These are phyloP conservation scores for Montipora capricornis DNA, from an alignment of 64 coral and sea anemone genomes.

Conservation along the genomic window DNA sequence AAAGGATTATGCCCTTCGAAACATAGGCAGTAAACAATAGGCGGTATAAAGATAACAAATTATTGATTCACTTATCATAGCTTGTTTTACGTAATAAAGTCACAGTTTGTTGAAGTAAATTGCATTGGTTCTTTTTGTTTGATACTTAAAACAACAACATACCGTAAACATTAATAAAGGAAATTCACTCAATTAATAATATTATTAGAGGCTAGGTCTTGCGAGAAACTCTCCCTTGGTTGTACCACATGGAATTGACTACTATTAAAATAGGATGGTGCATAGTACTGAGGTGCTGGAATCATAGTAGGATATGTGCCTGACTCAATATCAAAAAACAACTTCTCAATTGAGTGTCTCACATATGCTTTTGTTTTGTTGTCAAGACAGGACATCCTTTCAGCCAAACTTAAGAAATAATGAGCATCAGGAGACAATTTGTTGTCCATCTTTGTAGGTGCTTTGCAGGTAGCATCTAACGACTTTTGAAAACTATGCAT, in stretches of 20 bases:
- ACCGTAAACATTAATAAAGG: slow-evolving; percentile 25
- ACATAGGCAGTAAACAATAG: slow-evolving; percentile 23
- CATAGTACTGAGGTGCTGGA: slow-evolving; percentile 29
- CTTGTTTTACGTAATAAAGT: slow-evolving; percentile 44
- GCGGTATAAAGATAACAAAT: slow-evolving; percentile 28
- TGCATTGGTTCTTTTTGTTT: too few species aligned
- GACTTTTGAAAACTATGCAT: slow-evolving; percentile 61
- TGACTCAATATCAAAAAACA: slow-evolving; percentile 66
- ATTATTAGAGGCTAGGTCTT: slow-evolving; percentile 28
- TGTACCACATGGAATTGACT: slow-evolving; percentile 26
- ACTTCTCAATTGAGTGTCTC: slow-evolving; percentile 62
- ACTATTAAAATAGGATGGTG: neutral
- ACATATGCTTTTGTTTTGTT: slow-evolving; percentile 56
- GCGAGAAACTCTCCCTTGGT: slow-evolving; percentile 27
- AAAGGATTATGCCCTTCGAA: slow-evolving; percentile 44
- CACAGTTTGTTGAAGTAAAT: slow-evolving; percentile 24
- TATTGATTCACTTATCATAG: slow-evolving; percentile 1
- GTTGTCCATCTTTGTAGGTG: neutral
- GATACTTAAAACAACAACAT: neutral
- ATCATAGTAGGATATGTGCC: slow-evolving; percentile 13
- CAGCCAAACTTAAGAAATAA: slow-evolving; percentile 67
- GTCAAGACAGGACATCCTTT: slow-evolving; percentile 28
- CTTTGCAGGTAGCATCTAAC: slow-evolving; percentile 36
- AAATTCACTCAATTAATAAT: neutral
- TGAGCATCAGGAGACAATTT: slow-evolving; percentile 16